These are phyloP conservation scores for Amblyopsis hoosieri DNA, from an alignment of 2,797 vertebrate genomes.

Conservation along the genomic window DNA sequence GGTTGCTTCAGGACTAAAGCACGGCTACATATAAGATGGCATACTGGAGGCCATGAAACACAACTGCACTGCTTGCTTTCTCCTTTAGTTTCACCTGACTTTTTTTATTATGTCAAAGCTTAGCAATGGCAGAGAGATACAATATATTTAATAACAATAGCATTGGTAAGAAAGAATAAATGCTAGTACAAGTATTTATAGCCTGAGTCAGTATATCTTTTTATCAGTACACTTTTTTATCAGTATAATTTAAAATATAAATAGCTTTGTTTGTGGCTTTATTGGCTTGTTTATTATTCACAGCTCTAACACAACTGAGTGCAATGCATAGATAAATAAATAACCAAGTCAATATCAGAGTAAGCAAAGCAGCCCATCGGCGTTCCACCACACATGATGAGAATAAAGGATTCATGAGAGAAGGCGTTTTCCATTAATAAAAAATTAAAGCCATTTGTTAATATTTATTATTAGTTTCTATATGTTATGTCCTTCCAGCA, in stretches of 20 bases:
- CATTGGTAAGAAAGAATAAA: background rate
- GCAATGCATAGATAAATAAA: no score
- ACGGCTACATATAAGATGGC: slow-evolving; percentile 19
- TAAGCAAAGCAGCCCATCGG: background rate
- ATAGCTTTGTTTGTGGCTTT: no score
- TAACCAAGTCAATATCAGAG: background rate
- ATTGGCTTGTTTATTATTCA: no score
- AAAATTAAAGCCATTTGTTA: no score
- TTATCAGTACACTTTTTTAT: no score
- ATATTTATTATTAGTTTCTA: no score
- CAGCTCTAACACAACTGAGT: no score
- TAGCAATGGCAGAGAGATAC: no score
- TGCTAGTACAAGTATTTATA: no score
- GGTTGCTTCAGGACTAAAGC: slow-evolving; percentile 9
- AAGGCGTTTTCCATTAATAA: background rate
- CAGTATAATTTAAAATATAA: background rate
- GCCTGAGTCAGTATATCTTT: background rate
- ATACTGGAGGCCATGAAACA: slow-evolving; percentile 26
- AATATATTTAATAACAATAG: background rate
- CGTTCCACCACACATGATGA: background rate
- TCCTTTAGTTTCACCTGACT: no score
- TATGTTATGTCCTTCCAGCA: slow-evolving; percentile 44
- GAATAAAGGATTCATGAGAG: background rate
- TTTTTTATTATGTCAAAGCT: no score
- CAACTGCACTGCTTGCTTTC: background rate